Base-by-base conservation (phyloP, 2,113 vertebrate species). In the Neotoma lepida region DNA sequence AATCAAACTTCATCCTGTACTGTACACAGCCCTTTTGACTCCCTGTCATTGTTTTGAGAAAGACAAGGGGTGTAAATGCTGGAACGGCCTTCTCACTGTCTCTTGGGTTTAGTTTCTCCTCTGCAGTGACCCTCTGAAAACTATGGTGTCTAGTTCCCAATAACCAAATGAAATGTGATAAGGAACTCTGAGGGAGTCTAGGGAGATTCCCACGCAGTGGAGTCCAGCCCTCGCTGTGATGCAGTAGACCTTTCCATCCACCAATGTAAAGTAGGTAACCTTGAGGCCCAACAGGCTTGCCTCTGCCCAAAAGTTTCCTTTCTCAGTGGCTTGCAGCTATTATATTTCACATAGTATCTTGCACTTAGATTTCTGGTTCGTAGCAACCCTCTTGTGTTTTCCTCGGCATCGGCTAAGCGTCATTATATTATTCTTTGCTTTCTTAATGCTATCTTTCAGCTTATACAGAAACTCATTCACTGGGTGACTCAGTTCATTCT, bases 211-310 rank as follows among this genome's bases (percentile, higher is more conserved):
- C 88, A 99, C 99, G 82, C 98, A 98, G 95, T 99, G 99, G 95
- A 99, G 99, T 68, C 99, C 99, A 4, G 99, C 99, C 99, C 99
- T 99, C 96, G 99, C 99, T 99, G 99, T 99, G 88, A 99, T 99
- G 93, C 99, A 99, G 91, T 99, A 99, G 85, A 99, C 98, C 86
- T 99, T 99, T n/a, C 99, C 98, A 7, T 99, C 99, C 99, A 99
- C 99, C 94, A 98, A 97, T 58, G 99, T 99, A 77, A 99, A 99
- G 97, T 99, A 99, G 26, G 99, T 99, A 97, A 99, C 99, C 63
- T 99, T 99, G 77, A 99, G 97, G 41, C 99, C 99, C 94, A 99
- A 97, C 99, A 99, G 99, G 96, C 99, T 99, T 68, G 99, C 99
- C 96, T 99, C 99, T 0, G 99, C 99, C 99, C 99, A 99, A 95